These are phyloP conservation scores for Radopholus similis DNA, from an alignment of 1,140 invertebrate species.

Conservation along the genomic window DNA sequence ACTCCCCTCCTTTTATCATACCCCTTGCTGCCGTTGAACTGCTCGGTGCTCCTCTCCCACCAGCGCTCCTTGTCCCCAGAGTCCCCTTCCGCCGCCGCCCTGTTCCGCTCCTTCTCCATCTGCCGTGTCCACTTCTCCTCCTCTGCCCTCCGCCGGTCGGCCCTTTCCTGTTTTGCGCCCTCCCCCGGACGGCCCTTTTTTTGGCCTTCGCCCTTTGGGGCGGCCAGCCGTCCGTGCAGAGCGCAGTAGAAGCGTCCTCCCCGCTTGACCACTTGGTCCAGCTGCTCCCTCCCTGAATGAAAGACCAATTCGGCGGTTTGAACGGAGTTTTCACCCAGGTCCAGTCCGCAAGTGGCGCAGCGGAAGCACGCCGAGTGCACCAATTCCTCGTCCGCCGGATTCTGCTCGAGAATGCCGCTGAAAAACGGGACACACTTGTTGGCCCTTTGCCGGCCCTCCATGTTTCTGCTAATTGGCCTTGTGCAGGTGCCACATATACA, in stretches of 20 bases:
- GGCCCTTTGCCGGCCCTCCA: background rate
- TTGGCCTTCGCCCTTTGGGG: background rate
- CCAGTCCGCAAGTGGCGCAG: conserved; percentile 17
- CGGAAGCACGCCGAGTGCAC: conserved; percentile 15
- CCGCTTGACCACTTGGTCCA: background rate
- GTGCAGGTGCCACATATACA: background rate
- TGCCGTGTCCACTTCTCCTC: background rate
- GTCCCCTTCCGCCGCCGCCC: background rate
- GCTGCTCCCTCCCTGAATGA: background rate
- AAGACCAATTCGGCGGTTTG: background rate
- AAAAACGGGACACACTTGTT: background rate
- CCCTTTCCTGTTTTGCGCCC: background rate
- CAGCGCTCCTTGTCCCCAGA: background rate
- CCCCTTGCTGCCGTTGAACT: conserved; percentile 14
- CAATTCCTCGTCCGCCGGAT: conserved; percentile 1
- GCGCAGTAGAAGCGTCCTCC: conserved; percentile 13
- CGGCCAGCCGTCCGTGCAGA: background rate
- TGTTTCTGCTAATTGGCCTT: background rate
- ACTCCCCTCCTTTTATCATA: background rate
- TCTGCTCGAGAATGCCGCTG: background rate
- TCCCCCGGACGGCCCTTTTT: background rate
- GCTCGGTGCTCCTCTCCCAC: conserved; percentile 9
- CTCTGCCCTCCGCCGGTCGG: background rate
- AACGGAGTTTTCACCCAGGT: background rate
- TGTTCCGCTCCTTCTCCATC: background rate